phyloP scores from a whole-genome alignment of 2,113 vertebrate species.

The Columba livia region DNA sequence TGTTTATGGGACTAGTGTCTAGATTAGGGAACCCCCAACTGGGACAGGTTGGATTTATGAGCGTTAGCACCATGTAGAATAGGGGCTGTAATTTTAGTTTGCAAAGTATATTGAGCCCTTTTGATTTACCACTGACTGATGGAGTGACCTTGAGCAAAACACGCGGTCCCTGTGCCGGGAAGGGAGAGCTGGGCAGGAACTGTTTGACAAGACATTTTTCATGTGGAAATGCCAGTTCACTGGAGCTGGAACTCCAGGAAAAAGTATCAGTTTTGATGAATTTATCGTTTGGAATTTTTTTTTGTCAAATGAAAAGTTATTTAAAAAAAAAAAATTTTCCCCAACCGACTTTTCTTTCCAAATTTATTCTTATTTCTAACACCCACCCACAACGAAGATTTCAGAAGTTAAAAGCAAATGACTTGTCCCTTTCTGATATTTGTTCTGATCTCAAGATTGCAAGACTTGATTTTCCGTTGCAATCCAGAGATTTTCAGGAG shows the following conservation, averaged over 20 bases:
- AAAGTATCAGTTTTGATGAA: background rate
- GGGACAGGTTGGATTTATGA: constrained; percentile 17
- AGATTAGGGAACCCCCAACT: constrained; percentile 1
- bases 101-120: constrained; percentile 27
- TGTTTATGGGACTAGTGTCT: background rate
- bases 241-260: background rate
- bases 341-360: background rate
- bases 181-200: background rate
- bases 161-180: background rate
- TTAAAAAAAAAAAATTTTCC: no score
- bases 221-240: constrained; percentile 22
- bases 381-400: background rate
- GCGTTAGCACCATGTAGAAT: background rate
- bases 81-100: constrained; percentile 49
- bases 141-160: constrained; percentile 64
- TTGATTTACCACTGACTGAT: constrained; percentile 52
- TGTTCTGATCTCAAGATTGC: background rate
- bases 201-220: constrained; percentile 51
- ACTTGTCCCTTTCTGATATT: background rate
- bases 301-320: background rate
- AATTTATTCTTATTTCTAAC: background rate
- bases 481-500: background rate
- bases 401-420: background rate
- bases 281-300: background rate
- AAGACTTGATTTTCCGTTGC: background rate